phyloP scores from a whole-genome alignment of 2,113 vertebrate genomes.

The Amia ocellicauda region DNA sequence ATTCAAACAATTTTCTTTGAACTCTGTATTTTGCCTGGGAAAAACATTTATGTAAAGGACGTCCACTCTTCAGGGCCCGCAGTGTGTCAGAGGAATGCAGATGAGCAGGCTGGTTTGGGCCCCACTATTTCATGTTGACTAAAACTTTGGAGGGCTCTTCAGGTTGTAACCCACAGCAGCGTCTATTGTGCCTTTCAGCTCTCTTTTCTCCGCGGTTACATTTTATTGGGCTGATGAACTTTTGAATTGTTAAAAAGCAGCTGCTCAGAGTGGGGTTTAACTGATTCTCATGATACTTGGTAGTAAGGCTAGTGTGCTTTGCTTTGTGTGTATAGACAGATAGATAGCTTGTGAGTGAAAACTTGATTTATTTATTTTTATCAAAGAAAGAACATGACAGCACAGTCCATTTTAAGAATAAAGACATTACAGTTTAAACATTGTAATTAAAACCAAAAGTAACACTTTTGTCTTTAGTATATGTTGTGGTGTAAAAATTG shows the following conservation, averaged over 20 bases:
- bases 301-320: conserved; percentile 36
- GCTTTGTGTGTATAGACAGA: conserved; percentile 11
- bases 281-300: conserved; percentile 47
- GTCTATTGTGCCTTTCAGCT: conserved; percentile 51
- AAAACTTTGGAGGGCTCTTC: conserved; percentile 62
- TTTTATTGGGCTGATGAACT: conserved; percentile 59
- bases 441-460: too few species aligned
- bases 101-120: conserved; percentile 47
- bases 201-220: conserved; percentile 50
- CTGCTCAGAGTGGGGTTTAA: conserved; percentile 54
- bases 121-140: conserved; percentile 34
- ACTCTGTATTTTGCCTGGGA: conserved; percentile 52
- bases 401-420: too few species aligned
- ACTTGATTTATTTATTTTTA: not conserved
- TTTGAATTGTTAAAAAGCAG: conserved; percentile 62
- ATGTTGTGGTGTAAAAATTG: too few species aligned
- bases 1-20: conserved; percentile 45
- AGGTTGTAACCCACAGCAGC: conserved; percentile 47
- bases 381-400: too few species aligned
- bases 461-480: too few species aligned
- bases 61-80: conserved; percentile 39
- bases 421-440: too few species aligned
- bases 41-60: conserved; percentile 53
- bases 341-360: not conserved
- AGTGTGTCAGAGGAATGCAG: conserved; percentile 49